A percentile compares a stretch with the other conserved stretches of the same genome.
phyloP scores from a whole-genome alignment of 2,113 vertebrate genomes.

The Eudyptes chrysolophus region DNA sequence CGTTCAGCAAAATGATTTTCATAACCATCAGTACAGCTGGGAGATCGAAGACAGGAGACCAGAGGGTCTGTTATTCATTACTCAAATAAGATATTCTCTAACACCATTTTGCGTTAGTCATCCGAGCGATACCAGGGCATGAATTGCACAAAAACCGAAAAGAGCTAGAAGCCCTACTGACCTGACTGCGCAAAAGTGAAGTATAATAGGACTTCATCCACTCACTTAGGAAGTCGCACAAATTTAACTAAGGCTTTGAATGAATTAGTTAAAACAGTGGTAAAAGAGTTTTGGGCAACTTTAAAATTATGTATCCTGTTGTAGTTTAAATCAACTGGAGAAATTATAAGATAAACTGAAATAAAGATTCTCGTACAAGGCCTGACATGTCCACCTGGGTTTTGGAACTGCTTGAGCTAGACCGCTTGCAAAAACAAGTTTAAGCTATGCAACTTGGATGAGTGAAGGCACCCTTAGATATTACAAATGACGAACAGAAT shows the following conservation, averaged over 20 bases:
- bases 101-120: background rate
- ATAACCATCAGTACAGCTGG: background rate
- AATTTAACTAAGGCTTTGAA: background rate
- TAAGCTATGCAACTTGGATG: background rate
- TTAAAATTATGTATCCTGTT: background rate
- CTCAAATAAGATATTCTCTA: background rate
- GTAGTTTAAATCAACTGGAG: background rate
- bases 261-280: background rate
- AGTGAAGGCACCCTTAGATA: background rate
- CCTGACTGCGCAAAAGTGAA: no score
- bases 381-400: background rate
- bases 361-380: background rate
- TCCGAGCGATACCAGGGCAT: background rate
- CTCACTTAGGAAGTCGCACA: accelerated
- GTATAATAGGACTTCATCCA: accelerated
- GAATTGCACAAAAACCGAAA: background rate
- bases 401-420: background rate
- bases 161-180: background rate
- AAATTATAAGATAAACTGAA: background rate
- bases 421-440: background rate
- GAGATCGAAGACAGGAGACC: background rate
- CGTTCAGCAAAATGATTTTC: background rate
- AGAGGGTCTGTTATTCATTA: background rate
- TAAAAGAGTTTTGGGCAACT: background rate
- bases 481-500: no score